Evolutionary conservation across 2,888 invertebrate genomes (phyloP).

Genomic region (Pediacus dermestoides): DNA sequence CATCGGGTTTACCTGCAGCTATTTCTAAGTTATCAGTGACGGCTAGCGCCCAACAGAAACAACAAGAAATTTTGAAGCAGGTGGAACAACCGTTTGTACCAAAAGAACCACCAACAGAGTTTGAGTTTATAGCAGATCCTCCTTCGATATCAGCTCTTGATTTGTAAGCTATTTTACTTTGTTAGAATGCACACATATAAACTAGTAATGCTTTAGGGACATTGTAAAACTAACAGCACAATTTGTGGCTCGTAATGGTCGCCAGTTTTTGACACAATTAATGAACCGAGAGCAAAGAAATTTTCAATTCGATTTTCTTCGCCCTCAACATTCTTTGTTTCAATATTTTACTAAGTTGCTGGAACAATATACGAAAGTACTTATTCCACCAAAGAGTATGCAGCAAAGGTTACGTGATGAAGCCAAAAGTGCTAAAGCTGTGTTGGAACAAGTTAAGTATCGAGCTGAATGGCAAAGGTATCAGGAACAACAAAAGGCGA

Average conservation of each 20-base stretch:
- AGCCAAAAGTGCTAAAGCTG: constrained; percentile 61
- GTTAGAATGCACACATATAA: constrained; percentile 10
- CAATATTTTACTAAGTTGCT: constrained; percentile 97
- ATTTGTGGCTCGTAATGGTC: constrained; percentile 97
- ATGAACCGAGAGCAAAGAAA: constrained; percentile 99
- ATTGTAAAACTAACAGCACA: constrained; percentile 97
- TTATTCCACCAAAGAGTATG: constrained; percentile 93
- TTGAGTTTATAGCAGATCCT: constrained; percentile 94
- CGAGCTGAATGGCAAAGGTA: constrained; percentile 96
- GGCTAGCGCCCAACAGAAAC: constrained; percentile 77
- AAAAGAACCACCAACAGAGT: constrained; percentile 87
- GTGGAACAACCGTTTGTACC: constrained; percentile 84
- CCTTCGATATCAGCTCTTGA: constrained; percentile 98
- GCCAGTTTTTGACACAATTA: constrained; percentile 94
- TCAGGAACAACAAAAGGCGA: constrained; percentile 86
- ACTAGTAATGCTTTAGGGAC: constrained; percentile 61
- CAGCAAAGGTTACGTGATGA: constrained; percentile 76
- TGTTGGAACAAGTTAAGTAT: constrained; percentile 87
- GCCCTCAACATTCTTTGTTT: constrained; percentile 97
- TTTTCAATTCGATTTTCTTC: constrained; percentile 97
- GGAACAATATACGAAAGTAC: constrained; percentile 96
- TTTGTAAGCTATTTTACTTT: constrained; percentile 58
- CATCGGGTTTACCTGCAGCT: constrained; percentile 48
- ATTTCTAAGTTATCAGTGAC: constrained; percentile 62
- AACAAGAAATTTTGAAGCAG: constrained; percentile 83